Evolutionary conservation across 2,797 vertebrate species (phyloP).

Genomic region (Mionectes olivaceus): DNA sequence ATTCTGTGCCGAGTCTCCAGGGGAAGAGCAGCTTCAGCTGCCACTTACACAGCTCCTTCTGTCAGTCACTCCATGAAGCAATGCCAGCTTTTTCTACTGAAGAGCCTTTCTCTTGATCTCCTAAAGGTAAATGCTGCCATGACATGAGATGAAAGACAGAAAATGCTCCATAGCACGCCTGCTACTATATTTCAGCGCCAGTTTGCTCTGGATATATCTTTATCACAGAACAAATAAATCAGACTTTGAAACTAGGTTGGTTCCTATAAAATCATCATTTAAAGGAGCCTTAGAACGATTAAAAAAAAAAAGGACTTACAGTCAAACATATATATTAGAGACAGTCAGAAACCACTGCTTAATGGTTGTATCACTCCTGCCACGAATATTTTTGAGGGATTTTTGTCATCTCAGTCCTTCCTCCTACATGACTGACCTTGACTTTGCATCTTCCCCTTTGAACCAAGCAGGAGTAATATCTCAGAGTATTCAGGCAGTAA

Average conservation of each 20-base stretch:
- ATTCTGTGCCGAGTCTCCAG: not conserved
- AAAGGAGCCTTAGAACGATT: not conserved
- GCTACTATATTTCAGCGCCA: not conserved
- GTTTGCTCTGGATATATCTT: not conserved
- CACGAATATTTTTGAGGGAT: not conserved
- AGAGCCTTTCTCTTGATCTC: not conserved
- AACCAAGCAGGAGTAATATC: not conserved
- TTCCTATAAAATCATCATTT: not conserved
- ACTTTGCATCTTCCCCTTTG: not conserved
- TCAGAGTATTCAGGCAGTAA: not conserved
- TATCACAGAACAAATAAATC: not conserved
- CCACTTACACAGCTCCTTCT: constrained; percentile 30
- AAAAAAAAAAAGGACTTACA: not conserved
- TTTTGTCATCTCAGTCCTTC: not conserved
- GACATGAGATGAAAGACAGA: constrained; percentile 14
- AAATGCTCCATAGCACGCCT: not conserved
- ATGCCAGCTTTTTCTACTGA: not conserved
- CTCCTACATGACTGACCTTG: not conserved
- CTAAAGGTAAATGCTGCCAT: constrained; percentile 19
- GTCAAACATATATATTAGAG: not conserved
- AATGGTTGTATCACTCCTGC: not conserved
- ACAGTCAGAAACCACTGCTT: not conserved
- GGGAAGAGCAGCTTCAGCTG: constrained; percentile 14
- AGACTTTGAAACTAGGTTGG: not conserved
- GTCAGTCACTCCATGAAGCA: constrained; percentile 6